Evolutionary conservation across 2,113 vertebrate genomes (phyloP), one percentile per base, ranked within the genome.

Genomic region (Salvelinus namaycush): DNA sequence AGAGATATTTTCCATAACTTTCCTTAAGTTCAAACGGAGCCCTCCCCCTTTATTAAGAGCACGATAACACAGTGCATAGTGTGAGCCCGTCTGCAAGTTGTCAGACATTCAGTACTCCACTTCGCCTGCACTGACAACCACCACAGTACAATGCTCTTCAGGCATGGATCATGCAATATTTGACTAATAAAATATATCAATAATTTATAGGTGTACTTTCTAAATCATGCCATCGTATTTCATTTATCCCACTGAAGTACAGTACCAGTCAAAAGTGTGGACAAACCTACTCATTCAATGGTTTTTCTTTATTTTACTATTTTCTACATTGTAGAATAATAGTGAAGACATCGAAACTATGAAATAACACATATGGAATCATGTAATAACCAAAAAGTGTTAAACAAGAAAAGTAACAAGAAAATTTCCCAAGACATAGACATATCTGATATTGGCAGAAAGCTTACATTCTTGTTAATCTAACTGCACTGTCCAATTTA

Each of bases 1-100:
- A 96, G 93, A 97, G 95, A 96, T 96, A 94, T 95, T 98, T 99
- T 97, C 96, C 93, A 96, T 96, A 97, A 96, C 94, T 97, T 97
- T 95, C 89, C 86, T 93, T 93, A 83, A 94, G 90, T 92, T 95
- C 94, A 90, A 87, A 92, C 92, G 74, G 7, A 84, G 90, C 92
- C 92, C 87, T 85, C 90, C 62, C 59, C 73, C 81, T 96, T 96
- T 95, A 95, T 96, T 96, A 95, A 93, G 88, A 86, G 83, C 77
- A 84, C 88, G 94, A 94, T 94, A 90, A 95, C 95, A 92, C 91
- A 92, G 87, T 89, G 86, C 81, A 16, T 16, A 92, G 85, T 87
- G 90, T 91, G 91, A 84, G 86, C 83, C 89, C 90, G 90, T 92
- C 93, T 84, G 92, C 91, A 82, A 86, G 85, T 83, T 82, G 60